Evolutionary conservation across 2,113 vertebrate species (phyloP).

Genomic region (Solenodon paradoxus): DNA sequence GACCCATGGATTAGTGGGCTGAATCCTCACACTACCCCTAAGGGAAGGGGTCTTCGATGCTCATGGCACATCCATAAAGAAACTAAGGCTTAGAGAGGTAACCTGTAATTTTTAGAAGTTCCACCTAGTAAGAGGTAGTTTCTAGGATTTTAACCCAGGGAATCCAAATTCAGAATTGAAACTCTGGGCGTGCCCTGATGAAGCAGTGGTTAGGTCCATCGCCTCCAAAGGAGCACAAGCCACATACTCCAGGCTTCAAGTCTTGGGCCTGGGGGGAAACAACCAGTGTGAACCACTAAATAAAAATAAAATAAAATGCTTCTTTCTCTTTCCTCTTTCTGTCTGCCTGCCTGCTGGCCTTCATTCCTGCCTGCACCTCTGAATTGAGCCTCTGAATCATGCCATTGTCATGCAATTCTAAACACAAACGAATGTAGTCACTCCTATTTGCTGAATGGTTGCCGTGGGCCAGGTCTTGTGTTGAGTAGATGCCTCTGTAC

Average conservation of each 20-base stretch:
- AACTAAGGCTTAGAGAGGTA: not conserved
- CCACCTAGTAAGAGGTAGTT: not conserved
- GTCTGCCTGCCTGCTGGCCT: too few species aligned
- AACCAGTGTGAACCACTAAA: too few species aligned
- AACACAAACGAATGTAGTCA: not conserved
- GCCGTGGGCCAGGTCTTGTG: not conserved
- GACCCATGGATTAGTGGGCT: not conserved
- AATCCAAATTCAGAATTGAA: not conserved
- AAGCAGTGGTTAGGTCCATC: too few species aligned
- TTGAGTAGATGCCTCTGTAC: fast-evolving
- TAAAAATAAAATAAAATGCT: too few species aligned
- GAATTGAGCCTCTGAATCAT: too few species aligned
- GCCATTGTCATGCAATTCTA: not conserved
- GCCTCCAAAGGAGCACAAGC: too few species aligned
- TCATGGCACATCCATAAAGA: not conserved
- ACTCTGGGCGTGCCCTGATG: too few species aligned
- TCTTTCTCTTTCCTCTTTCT: too few species aligned
- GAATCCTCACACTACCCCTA: not conserved
- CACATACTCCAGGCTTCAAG: too few species aligned
- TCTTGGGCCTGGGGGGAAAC: too few species aligned
- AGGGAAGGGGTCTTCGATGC: too few species aligned
- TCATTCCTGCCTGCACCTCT: too few species aligned
- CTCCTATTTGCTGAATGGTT: not conserved
- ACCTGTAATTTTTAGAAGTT: not conserved
- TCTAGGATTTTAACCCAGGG: not conserved